phyloP scores from a whole-genome alignment of 2,797 vertebrate genomes.

The Sparus aurata region DNA sequence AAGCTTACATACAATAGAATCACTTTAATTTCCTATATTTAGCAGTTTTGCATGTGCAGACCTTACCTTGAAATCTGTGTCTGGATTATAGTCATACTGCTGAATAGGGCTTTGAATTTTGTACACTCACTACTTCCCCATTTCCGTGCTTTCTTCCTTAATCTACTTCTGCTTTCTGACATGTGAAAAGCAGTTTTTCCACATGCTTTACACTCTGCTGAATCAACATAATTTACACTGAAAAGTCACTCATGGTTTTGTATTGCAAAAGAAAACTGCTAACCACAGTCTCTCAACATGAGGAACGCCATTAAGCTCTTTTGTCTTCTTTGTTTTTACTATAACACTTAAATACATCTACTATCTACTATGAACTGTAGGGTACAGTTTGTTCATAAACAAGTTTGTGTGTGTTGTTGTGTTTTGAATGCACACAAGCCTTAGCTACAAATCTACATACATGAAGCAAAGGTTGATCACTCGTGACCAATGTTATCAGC shows the following conservation, averaged over 20 bases:
- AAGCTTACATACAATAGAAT: not conserved
- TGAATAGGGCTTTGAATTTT: not conserved
- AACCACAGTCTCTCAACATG: not conserved
- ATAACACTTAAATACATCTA: too few relatives aligned
- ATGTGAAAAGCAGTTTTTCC: not conserved
- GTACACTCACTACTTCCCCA: constrained; percentile 18
- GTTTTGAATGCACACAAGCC: not conserved
- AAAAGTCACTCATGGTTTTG: not conserved
- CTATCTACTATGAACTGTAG: not conserved
- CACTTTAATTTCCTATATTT: fast-evolving
- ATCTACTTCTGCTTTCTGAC: constrained; percentile 4
- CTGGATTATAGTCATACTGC: not conserved
- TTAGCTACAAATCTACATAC: not conserved
- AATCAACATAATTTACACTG: constrained; percentile 7
- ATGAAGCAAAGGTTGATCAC: not conserved
- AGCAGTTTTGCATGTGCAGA: not conserved
- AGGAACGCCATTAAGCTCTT: not conserved
- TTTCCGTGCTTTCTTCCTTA: constrained; percentile 44
- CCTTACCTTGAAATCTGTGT: constrained; percentile 50
- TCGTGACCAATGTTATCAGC: not conserved
- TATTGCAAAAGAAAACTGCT: not conserved
- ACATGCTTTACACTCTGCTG: not conserved
- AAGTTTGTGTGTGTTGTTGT: not conserved
- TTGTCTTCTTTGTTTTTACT: not conserved
- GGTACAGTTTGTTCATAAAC: not conserved